Evolutionary conservation across 2,113 vertebrate genomes (phyloP), one percentile per base, ranked within the genome.

Genomic region (Chelonoidis abingdonii): DNA sequence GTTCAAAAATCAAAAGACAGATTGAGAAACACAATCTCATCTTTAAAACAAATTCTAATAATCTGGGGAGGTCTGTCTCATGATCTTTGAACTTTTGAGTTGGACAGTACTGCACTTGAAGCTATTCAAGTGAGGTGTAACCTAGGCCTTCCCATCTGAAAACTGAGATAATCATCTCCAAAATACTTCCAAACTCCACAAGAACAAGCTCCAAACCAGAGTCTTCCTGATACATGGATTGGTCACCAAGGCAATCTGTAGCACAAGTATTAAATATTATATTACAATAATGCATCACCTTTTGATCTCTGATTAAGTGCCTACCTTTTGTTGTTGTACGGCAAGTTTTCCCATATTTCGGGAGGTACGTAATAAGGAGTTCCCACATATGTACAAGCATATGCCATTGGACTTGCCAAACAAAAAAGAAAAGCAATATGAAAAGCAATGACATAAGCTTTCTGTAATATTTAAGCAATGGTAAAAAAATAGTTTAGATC

Each of bases 261-360:
- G 75, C 41, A 44, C 72, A 76, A 44, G 41, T 76, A 22, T 76
- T 44, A 76, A 78, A 44, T 78, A 47, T 47, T 14, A 82, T 22
- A 72, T 38, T 72, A 21, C n/a, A 72, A 72, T 38, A 38, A 72
- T 41, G 16, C 41, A 84, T 47, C 54, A 8, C 38, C 29, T 93
- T 53, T 47, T 50, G 69, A 62, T 3, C 47, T n/a, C 59, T 16
- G 31, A 80, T 90, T 84, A 90, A 65, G 80, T 0, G 1, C 94
- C 31, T 98, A 99, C 99, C 99, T 99, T 97, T 99, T 99, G 96
- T 99, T 99, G 97, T 99, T 99, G 98, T 99, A 99, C 1, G 99
- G 99, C 92, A 98, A 97, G 95, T 98, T 99, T 93, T 99, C 99
- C 99, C 99, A 99, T 93, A 99, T 99, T 97, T 99, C 99, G 88